phyloP scores from a whole-genome alignment of 1,140 invertebrate genomes.

The Drosophila bocki region DNA sequence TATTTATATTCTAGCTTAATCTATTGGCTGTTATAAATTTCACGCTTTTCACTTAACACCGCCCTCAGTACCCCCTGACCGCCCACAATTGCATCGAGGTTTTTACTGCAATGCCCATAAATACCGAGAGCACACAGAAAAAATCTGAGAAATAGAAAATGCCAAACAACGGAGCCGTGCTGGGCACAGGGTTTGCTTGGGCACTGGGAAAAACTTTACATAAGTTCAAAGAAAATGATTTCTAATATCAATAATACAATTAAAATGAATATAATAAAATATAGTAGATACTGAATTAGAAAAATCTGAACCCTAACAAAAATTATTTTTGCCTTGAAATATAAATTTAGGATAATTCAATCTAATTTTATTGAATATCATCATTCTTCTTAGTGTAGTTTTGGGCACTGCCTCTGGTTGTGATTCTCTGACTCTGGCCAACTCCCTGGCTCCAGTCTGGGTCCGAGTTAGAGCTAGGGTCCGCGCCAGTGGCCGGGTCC shows the following conservation, averaged over 20 bases:
- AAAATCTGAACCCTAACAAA: accelerated
- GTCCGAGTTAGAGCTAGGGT: constrained; percentile 16
- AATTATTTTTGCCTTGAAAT: too few species aligned
- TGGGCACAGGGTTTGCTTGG: constrained; percentile 21
- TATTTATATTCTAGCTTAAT: constrained; percentile 67
- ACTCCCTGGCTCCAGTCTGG: constrained; percentile 31
- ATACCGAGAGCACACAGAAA: constrained; percentile 49
- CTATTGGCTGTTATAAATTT: constrained; percentile 74
- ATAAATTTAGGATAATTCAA: too few species aligned
- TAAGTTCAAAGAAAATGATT: background rate
- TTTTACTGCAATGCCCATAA: constrained; percentile 59
- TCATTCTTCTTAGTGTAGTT: background rate
- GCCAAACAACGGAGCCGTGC: constrained; percentile 56
- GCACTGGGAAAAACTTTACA: constrained; percentile 1
- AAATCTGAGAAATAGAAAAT: constrained; percentile 66
- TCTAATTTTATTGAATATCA: background rate
- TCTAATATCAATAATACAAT: background rate
- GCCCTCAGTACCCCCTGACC: constrained; percentile 9
- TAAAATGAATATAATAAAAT: background rate
- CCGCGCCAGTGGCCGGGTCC: background rate
- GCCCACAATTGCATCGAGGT: constrained; percentile 54
- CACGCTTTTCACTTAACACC: constrained; percentile 64
- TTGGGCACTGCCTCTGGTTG: constrained; percentile 18
- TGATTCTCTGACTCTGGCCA: constrained; percentile 20
- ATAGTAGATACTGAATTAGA: background rate